Percentiles rank a stretch among this genome's conserved stretches.
phyloP scores from a whole-genome alignment of 2,113 vertebrate species.

The Morone chrysops region DNA sequence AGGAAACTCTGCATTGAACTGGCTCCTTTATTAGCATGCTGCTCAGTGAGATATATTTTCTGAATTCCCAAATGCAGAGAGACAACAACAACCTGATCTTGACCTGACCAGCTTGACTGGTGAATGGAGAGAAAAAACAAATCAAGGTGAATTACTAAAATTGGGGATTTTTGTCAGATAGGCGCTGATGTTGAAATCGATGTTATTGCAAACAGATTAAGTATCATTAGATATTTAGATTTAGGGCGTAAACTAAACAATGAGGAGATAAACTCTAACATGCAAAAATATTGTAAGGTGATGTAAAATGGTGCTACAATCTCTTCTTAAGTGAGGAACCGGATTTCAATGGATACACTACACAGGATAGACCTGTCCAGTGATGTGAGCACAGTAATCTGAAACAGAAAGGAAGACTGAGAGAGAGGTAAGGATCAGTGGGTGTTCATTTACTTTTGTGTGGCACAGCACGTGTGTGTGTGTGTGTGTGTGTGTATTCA shows the following conservation, averaged over 20 bases:
- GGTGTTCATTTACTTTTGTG: background rate
- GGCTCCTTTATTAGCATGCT: slow-evolving; percentile 27
- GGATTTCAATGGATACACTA: too few relatives aligned
- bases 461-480: background rate
- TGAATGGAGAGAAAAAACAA: background rate
- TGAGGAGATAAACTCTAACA: too few relatives aligned
- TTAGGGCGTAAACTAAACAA: background rate
- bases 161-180: background rate
- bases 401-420: background rate
- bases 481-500: slow-evolving; percentile 64
- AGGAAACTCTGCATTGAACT: slow-evolving; percentile 6
- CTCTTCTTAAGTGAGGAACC: background rate
- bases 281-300: background rate
- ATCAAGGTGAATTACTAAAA: slow-evolving; percentile 6
- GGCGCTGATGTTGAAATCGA: background rate
- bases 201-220: background rate
- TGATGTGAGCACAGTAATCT: slow-evolving; percentile 10
- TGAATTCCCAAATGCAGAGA: slow-evolving; percentile 18
- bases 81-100: slow-evolving; percentile 2
- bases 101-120: slow-evolving; percentile 1
- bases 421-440: background rate
- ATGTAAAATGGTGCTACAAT: slow-evolving; percentile 2
- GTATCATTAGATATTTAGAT: background rate
- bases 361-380: background rate
- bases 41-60: slow-evolving; percentile 4